Percentiles rank a stretch among this genome's conserved stretches.
Conservation (phyloP, 2,797 vertebrate species). For the Tenualosa thibaudeaui region DNA sequence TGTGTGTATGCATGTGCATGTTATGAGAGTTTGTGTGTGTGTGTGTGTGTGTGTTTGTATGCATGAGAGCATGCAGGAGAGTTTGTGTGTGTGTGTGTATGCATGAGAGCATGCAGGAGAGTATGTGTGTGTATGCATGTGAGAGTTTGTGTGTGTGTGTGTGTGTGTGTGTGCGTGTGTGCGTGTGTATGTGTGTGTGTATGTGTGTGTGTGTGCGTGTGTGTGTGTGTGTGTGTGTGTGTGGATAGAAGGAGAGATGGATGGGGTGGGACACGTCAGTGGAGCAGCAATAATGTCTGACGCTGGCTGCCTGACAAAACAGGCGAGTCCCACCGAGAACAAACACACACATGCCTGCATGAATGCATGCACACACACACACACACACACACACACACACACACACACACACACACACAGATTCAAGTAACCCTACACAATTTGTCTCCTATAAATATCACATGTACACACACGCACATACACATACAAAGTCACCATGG, state of each 20-base stretch:
- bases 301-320: slow-evolving; percentile 20
- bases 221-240: slow-evolving; percentile 19
- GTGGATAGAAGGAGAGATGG: neutral
- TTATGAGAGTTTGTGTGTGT: neutral
- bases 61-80: too few relatives aligned
- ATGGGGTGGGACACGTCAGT: slow-evolving; percentile 14
- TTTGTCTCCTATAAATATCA: neutral
- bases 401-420: neutral
- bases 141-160: neutral
- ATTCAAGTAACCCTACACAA: neutral
- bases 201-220: neutral
- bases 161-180: neutral
- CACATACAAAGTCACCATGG: neutral
- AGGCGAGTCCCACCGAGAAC: slow-evolving; percentile 4
- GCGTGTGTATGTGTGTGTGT: neutral
- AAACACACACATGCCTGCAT: neutral
- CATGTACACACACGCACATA: neutral
- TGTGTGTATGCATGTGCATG: neutral
- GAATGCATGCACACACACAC: neutral
- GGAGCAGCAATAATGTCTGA: slow-evolving; percentile 13
- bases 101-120: neutral
- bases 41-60: neutral
- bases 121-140: neutral
- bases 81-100: neutral
- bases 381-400: neutral